Percentiles rank a stretch among this genome's conserved stretches.
phyloP scores from a whole-genome alignment of 2,888 invertebrate species.

The Bugulina stolonifera region DNA sequence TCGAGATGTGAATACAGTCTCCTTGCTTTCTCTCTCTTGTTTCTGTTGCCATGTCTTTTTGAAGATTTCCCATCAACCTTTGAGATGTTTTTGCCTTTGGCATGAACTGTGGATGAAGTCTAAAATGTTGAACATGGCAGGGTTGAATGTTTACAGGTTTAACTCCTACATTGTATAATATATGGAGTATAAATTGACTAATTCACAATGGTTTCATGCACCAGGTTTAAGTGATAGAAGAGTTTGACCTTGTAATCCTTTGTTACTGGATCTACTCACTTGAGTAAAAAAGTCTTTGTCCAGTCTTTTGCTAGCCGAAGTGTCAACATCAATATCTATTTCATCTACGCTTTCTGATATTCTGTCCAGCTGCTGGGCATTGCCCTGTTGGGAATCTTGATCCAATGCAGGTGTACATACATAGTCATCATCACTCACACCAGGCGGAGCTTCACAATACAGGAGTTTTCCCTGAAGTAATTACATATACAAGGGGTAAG shows the following conservation, averaged over 20 bases:
- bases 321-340: background rate
- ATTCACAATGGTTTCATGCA: too few relatives aligned
- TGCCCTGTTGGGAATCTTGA: constrained; percentile 30
- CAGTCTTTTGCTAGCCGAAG: constrained; percentile 54
- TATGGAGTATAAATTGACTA: too few relatives aligned
- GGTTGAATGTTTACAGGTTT: too few relatives aligned
- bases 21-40: constrained; percentile 85
- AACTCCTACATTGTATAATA: too few relatives aligned
- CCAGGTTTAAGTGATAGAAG: too few relatives aligned
- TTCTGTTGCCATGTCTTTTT: constrained; percentile 79
- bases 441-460: constrained; percentile 78
- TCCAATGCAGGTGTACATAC: constrained; percentile 34
- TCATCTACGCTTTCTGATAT: background rate
- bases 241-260: too few relatives aligned
- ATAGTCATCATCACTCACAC: constrained; percentile 60
- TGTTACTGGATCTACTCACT: too few relatives aligned
- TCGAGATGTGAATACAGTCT: constrained; percentile 78
- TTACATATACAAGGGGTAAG: too few relatives aligned
- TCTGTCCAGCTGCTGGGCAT: constrained; percentile 34
- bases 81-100: constrained; percentile 26
- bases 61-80: constrained; percentile 62
- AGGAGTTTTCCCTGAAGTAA: constrained; percentile 77
- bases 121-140: too few relatives aligned
- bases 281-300: constrained; percentile 62
- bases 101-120: constrained; percentile 26